Conservation (phyloP, 2,888 invertebrate species). For the Embidobia sp. region DNA sequence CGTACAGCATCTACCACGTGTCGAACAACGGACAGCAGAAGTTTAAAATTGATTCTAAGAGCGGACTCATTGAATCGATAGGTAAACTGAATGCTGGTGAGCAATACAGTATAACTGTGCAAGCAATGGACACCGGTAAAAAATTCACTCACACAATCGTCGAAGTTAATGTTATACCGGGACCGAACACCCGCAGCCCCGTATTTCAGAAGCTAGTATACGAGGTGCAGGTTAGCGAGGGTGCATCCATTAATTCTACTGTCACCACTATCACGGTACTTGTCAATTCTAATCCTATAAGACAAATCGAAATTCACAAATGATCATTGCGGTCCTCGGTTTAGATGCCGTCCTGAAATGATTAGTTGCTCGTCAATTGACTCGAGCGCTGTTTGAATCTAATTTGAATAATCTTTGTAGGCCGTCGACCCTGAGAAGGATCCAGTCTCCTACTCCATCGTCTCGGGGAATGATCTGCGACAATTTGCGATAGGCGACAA, state of each 20-base stretch:
- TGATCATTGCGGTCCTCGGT: no score
- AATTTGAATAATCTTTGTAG: slow-evolving; percentile 80
- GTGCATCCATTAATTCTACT: slow-evolving; percentile 93
- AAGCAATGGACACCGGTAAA: slow-evolving; percentile 91
- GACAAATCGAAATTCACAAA: no score
- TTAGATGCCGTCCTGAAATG: no score
- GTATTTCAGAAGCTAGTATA: slow-evolving; percentile 91
- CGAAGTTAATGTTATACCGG: slow-evolving; percentile 91
- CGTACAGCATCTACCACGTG: slow-evolving; percentile 93
- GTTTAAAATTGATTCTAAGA: slow-evolving; percentile 90
- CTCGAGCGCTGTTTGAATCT: neutral
- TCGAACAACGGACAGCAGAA: slow-evolving; percentile 94
- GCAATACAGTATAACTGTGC: slow-evolving; percentile 93
- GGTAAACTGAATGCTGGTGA: slow-evolving; percentile 92
- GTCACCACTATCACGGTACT: slow-evolving; percentile 89
- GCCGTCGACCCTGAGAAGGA: slow-evolving; percentile 95
- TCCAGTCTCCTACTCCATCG: slow-evolving; percentile 91
- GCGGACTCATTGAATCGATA: slow-evolving; percentile 90
- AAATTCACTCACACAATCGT: slow-evolving; percentile 92
- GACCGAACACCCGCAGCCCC: slow-evolving; percentile 91
- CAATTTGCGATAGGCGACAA: slow-evolving; percentile 93
- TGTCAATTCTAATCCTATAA: no score
- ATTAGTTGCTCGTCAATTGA: no score
- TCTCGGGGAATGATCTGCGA: slow-evolving; percentile 93
- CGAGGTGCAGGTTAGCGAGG: slow-evolving; percentile 94